Percentiles rank a stretch among this genome's conserved stretches.
Evolutionary conservation across 2,113 vertebrate species (phyloP).

Genomic region (Vanacampus margaritifer): DNA sequence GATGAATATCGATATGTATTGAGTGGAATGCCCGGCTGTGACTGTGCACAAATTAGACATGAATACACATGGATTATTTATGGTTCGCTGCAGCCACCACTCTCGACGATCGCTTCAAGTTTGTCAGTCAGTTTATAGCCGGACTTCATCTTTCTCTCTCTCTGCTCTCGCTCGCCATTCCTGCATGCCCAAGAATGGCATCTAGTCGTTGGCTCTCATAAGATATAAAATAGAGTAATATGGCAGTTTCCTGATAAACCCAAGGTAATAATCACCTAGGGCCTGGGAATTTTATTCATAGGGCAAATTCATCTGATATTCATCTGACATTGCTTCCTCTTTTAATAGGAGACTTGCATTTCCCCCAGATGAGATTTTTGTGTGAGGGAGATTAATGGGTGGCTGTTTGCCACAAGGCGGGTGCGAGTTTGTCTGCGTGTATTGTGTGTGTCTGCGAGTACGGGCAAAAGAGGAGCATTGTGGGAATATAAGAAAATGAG

Average conservation of each 20-base stretch:
- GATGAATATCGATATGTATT: conserved; percentile 42
- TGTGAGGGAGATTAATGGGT: conserved; percentile 47
- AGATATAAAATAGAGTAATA: conserved; percentile 53
- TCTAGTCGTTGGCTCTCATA: conserved; percentile 27
- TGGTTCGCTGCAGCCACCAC: background rate
- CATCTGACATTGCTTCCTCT: conserved; percentile 40
- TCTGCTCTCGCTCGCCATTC: background rate
- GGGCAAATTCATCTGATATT: conserved; percentile 56
- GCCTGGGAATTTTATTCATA: conserved; percentile 51
- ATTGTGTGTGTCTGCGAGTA: background rate
- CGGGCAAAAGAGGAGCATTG: conserved; percentile 3
- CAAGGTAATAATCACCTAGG: conserved; percentile 50
- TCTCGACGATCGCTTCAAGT: conserved; percentile 1
- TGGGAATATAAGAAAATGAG: conserved; percentile 30
- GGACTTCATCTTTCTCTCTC: conserved; percentile 6
- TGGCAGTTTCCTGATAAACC: conserved; percentile 52
- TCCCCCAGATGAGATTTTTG: conserved; percentile 45
- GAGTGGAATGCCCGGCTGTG: conserved; percentile 23
- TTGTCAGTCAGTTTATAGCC: conserved; percentile 4
- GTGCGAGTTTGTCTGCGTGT: conserved; percentile 1
- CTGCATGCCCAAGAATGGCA: conserved; percentile 4
- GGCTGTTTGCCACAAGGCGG: conserved; percentile 34
- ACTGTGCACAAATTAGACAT: conserved; percentile 25
- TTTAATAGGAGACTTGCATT: conserved; percentile 54
- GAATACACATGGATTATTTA: conserved; percentile 17